phyloP scores from a whole-genome alignment of 1,140 invertebrate genomes.

The Latrodectus geometricus region DNA sequence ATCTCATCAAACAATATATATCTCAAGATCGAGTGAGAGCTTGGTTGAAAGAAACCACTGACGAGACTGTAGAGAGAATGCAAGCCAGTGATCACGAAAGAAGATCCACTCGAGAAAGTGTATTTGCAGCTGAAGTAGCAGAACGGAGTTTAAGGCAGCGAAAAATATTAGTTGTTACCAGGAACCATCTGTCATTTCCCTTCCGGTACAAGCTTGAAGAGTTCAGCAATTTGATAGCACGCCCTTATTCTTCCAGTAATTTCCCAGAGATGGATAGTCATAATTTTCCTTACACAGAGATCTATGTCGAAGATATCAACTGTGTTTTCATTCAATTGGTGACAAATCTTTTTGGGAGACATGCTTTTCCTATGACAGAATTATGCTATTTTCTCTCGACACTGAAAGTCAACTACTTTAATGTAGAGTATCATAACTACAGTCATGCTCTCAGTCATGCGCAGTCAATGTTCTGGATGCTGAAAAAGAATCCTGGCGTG shows the following conservation, averaged over 20 bases:
- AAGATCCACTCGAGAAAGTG: background rate
- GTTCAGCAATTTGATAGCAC: background rate
- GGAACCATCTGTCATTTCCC: background rate
- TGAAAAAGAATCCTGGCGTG: slow-evolving; percentile 22
- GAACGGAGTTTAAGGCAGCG: background rate
- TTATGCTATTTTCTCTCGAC: slow-evolving; percentile 24
- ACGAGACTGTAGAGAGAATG: background rate
- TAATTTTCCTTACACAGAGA: slow-evolving; percentile 18
- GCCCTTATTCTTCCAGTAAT: background rate
- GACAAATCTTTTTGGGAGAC: background rate
- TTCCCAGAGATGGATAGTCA: background rate
- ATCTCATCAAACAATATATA: background rate
- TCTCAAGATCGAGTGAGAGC: slow-evolving; percentile 15
- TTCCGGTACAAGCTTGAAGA: background rate
- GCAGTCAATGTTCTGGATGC: slow-evolving; percentile 49
- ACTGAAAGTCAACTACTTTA: slow-evolving; percentile 25
- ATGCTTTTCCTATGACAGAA: slow-evolving; percentile 26
- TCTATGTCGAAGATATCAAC: background rate
- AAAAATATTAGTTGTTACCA: background rate
- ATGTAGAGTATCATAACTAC: slow-evolving; percentile 42
- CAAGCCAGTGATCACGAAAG: background rate
- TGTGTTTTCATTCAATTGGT: slow-evolving; percentile 7
- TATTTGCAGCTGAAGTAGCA: background rate
- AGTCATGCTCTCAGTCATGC: slow-evolving; percentile 37
- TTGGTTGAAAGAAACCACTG: slow-evolving; percentile 14